Conservation (phyloP, 1,140 invertebrate genomes). For the Cotesia glomerata region DNA sequence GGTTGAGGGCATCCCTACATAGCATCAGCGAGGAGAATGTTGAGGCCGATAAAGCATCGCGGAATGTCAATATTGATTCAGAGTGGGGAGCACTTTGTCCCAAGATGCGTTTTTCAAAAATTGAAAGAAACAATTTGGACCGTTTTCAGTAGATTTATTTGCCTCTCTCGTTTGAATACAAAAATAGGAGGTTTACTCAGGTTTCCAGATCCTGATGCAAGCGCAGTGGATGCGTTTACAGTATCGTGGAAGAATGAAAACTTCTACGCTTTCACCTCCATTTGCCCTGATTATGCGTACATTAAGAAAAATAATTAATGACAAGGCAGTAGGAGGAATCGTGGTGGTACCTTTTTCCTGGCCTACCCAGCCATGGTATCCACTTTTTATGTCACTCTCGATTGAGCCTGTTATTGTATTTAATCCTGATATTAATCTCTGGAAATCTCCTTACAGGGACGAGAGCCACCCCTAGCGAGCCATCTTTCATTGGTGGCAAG, state of each 20-base stretch:
- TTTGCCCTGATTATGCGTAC: conserved; percentile 22
- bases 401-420: background rate
- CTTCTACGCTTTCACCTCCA: conserved; percentile 24
- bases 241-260: conserved; percentile 8
- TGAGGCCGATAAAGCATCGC: conserved; percentile 25
- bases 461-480: background rate
- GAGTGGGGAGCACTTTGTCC: conserved; percentile 30
- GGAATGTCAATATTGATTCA: conserved; percentile 16
- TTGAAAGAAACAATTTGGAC: conserved; percentile 12
- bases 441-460: conserved; percentile 15
- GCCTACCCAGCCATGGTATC: conserved; percentile 21
- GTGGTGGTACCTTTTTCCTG: conserved; percentile 22
- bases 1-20: conserved; percentile 25
- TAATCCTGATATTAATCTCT: background rate
- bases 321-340: conserved; percentile 9
- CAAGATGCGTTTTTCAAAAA: background rate
- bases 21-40: conserved; percentile 20
- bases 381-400: background rate
- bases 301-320: conserved; percentile 23
- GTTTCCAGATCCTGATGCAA: conserved; percentile 19
- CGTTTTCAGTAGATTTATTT: conserved; percentile 21
- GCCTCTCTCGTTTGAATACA: conserved; percentile 20
- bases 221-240: conserved; percentile 22
- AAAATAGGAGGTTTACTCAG: conserved; percentile 15
- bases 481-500: conserved; percentile 15